A percentile compares a stretch with the other conserved stretches of the same genome.
Evolutionary conservation across 2,888 invertebrate species (phyloP).

Genomic region (Drosophila peninsularis): DNA sequence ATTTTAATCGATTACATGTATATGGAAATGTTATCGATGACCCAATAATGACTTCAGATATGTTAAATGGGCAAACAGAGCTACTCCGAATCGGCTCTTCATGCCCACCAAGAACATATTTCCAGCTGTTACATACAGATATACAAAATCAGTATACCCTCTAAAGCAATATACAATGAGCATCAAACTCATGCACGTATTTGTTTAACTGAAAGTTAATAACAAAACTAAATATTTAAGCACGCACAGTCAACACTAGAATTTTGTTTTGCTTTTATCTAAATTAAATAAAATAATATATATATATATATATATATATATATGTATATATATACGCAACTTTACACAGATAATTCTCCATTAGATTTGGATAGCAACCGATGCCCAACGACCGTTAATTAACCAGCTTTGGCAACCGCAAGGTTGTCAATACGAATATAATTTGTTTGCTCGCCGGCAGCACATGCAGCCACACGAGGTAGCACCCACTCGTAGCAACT

Average conservation of each 20-base stretch:
- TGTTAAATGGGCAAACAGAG: too few species aligned
- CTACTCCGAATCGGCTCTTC: too few species aligned
- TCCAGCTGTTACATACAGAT: not conserved
- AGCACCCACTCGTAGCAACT: not conserved
- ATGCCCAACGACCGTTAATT: not conserved
- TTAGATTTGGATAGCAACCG: not conserved
- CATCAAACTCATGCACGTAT: not conserved
- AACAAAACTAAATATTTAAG: not conserved
- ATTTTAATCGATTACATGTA: too few species aligned
- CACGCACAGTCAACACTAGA: not conserved
- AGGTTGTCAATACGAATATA: not conserved
- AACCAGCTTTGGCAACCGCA: conserved; percentile 3
- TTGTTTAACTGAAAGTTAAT: not conserved
- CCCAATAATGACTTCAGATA: too few species aligned
- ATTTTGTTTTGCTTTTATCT: not conserved
- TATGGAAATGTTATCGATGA: too few species aligned
- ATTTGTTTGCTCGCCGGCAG: not conserved
- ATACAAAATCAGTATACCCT: not conserved
- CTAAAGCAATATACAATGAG: not conserved
- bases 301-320: not conserved
- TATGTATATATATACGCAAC: not conserved
- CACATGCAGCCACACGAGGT: not conserved
- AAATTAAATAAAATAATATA: not conserved
- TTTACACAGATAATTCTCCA: not conserved
- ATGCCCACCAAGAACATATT: too few species aligned